phyloP scores from a whole-genome alignment of 64 coral and sea anemone genomes.

The Montipora cactus region DNA sequence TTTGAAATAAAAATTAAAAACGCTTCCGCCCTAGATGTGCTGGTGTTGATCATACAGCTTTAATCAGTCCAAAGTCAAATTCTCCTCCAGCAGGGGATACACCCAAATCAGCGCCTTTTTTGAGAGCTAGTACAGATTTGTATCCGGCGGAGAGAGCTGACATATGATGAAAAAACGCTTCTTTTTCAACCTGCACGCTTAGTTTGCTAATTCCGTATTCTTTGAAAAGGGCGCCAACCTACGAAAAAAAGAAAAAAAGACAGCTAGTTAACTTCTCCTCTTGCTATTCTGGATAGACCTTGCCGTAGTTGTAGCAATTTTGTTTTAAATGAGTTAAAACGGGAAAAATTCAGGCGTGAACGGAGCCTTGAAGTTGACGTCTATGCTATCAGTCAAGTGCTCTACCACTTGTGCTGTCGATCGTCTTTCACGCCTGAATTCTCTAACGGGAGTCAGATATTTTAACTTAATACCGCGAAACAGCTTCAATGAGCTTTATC shows the following conservation, averaged over 20 bases:
- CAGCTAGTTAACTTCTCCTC: too few species aligned
- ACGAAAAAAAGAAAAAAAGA: background rate
- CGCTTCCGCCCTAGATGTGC: background rate
- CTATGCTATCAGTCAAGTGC: too few species aligned
- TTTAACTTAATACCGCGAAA: too few species aligned
- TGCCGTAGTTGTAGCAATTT: too few species aligned
- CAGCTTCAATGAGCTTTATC: too few species aligned
- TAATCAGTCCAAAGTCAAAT: constrained; percentile 76
- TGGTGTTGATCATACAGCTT: constrained; percentile 69
- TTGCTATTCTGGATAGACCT: too few species aligned
- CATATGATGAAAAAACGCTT: constrained; percentile 98
- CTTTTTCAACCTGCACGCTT: constrained; percentile 94
- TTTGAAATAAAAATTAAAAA: background rate
- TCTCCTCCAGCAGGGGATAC: constrained; percentile 65
- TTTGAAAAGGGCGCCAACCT: constrained; percentile 90
- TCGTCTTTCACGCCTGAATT: too few species aligned
- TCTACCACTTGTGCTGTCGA: too few species aligned
- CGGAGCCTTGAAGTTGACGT: too few species aligned
- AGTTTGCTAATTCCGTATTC: constrained; percentile 88
- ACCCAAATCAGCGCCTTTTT: constrained; percentile 79
- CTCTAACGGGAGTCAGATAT: too few species aligned
- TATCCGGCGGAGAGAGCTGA: constrained; percentile 97
- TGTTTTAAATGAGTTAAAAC: too few species aligned
- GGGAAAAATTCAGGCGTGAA: too few species aligned
- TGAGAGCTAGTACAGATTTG: constrained; percentile 93